Base-by-base conservation (phyloP, 2,797 vertebrate species). In the Gallirallus australis region DNA sequence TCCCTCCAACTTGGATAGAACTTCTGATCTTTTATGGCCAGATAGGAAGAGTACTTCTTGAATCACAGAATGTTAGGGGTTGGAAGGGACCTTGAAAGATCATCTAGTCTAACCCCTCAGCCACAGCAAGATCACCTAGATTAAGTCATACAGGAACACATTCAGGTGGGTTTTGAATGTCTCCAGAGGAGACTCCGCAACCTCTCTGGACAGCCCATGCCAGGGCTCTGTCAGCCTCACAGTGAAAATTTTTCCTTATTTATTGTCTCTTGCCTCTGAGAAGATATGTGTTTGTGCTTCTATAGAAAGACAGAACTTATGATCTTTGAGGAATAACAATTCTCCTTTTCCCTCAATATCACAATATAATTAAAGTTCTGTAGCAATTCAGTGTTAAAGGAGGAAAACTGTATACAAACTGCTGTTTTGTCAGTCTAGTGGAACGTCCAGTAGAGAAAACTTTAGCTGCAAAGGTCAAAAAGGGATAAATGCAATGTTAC, bases 301-400 rank as follows among this genome's bases (percentile, higher is more conserved):
- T 56, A 54, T 3, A 64, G 18, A 56, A 66, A 54, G 37, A 30
- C 33, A 66, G 52, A 40, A 11, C 45, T 6, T 19, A 57, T 19
- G 11, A 9, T 30, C 18, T 37, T 24, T 30, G 21, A 79, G n/a
- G 24, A 57, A 9, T 33, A 69, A 70, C 15, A 39, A 42, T 39
- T 13, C 3, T 9, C 8, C 4, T 8, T 4, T 4, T 17, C 3
- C 4, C 9, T 2, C 20, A 19, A 4, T 27, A 17, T n/a, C 64
- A 28, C 3, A 54, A 23, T 66, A 30, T 15, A 60, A 59, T 75
- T 42, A 19, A 70, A 70, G 33, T 45, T 61, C 24, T 40, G 12
- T 48, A 76, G 9, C 23, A 56, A 59, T 50, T 70, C 17, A 35
- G 3, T 66, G 48, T 71, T 33, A 61, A 2, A 39, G 48, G 37